Evolutionary conservation across 2,113 vertebrate genomes (phyloP), one percentile per base, ranked within the genome.

Genomic region (Clinocottus analis): DNA sequence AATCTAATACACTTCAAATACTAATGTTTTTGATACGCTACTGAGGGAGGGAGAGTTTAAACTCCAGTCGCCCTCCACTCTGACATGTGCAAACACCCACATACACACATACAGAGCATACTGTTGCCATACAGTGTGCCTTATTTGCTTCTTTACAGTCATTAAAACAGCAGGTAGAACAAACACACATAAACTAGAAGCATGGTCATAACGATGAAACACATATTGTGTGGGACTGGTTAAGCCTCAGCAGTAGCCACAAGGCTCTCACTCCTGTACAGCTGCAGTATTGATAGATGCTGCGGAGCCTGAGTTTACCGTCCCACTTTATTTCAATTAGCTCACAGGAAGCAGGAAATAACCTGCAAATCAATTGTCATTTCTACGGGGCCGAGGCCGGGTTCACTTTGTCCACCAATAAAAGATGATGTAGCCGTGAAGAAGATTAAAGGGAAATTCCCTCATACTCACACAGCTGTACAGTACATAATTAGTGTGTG

Each of bases 271-370:
- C 60, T 56, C 41, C 77, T 77, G 68, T 77, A 69, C 51, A 35
- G 58, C 77, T 76, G 83, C 82, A 84, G 82, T 92, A 93, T 91
- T 93, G 92, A 92, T 90, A 91, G 89, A 92, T 84, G 87, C 87
- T 83, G 89, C 85, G 76, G 84, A 76, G 73, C 79, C 84, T 3
- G 60, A 74, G 87, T 87, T 88, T 47, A 82, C 84, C 76, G 3
- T 88, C 82, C 90, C 89, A 93, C 91, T 93, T 93, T 90, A 93
- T 93, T 93, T 93, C 91, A 93, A 93, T 93, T 93, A 91, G 91
- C 86, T 90, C 91, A 87, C 77, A 93, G 93, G 91, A 93, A 93
- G 90, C 87, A 92, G 91, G 91, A 92, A 93, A 93, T 93, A 92
- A 93, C 90, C 91, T 90, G 88, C 87, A 87, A 91, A 93, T 93